These are phyloP conservation scores for Drosophila ustulata DNA, from an alignment of 2,888 invertebrate genomes.

Conservation along the genomic window DNA sequence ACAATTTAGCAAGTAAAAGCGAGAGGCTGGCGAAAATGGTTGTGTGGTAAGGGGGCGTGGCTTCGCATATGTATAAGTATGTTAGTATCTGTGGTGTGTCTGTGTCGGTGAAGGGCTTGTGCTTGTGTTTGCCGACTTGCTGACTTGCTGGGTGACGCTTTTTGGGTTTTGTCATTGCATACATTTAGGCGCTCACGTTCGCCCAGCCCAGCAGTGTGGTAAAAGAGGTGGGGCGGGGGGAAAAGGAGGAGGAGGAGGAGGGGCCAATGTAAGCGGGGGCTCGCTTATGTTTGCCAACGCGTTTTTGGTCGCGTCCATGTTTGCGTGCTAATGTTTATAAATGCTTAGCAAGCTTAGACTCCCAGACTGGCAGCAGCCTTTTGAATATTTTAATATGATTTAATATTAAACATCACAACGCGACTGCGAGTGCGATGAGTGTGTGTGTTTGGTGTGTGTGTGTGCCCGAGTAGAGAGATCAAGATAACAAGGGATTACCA, in stretches of 20 bases:
- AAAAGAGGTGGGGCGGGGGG: background rate
- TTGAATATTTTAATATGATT: slow-evolving; percentile 84
- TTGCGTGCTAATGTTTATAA: slow-evolving; percentile 83
- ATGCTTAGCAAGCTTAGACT: slow-evolving; percentile 73
- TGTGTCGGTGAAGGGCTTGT: slow-evolving; percentile 39
- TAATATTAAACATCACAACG: slow-evolving; percentile 73
- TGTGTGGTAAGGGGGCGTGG: slow-evolving; percentile 38
- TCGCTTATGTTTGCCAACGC: slow-evolving; percentile 71
- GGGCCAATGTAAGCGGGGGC: slow-evolving; percentile 9
- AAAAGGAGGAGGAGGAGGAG: background rate
- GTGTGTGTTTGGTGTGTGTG: slow-evolving; percentile 5
- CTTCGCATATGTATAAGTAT: slow-evolving; percentile 36
- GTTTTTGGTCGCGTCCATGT: slow-evolving; percentile 76
- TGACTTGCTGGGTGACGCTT: slow-evolving; percentile 68
- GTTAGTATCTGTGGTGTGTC: slow-evolving; percentile 14
- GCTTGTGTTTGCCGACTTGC: slow-evolving; percentile 64
- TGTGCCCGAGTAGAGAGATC: slow-evolving; percentile 70
- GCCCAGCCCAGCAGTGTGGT: slow-evolving; percentile 1
- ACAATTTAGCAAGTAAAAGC: slow-evolving; percentile 71
- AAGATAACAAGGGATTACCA: slow-evolving; percentile 83
- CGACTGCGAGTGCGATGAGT: background rate
- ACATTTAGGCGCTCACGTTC: slow-evolving; percentile 68
- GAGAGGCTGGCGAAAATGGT: background rate
- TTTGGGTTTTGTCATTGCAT: slow-evolving; percentile 74
- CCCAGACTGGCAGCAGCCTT: slow-evolving; percentile 53